Conservation (phyloP, 64 coral and sea anemone species). For the Pocillopora verrucosa region DNA sequence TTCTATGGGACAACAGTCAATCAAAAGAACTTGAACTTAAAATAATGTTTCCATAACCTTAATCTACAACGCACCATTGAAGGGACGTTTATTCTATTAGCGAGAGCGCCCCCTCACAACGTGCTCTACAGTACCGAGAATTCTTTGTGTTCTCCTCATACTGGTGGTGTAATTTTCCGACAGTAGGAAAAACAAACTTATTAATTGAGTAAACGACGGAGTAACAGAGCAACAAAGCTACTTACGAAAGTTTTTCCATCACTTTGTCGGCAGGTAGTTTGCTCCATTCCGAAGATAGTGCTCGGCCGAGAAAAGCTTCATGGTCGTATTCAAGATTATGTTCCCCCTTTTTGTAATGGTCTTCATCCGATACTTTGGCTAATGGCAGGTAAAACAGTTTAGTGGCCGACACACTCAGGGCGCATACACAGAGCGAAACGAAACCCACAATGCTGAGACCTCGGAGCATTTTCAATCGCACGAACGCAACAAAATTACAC, state of each 20-base stretch:
- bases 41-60: too few relatives aligned
- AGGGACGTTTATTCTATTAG: too few relatives aligned
- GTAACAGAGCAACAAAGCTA: neutral
- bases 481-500: neutral
- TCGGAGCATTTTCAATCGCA: neutral
- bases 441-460: neutral
- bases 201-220: too few relatives aligned
- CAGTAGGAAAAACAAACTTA: too few relatives aligned
- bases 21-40: too few relatives aligned
- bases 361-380: neutral
- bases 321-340: constrained; percentile 70
- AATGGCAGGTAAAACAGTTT: neutral
- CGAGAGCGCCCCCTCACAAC: too few relatives aligned
- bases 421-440: neutral
- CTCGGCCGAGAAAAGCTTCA: constrained; percentile 77
- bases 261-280: constrained; percentile 47
- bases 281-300: constrained; percentile 26
- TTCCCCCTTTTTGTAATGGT: constrained; percentile 56
- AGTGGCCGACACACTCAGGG: neutral
- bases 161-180: too few relatives aligned
- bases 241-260: constrained; percentile 69
- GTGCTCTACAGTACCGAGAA: too few relatives aligned
- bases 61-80: too few relatives aligned
- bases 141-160: too few relatives aligned
- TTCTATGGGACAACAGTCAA: too few relatives aligned